Base-by-base conservation (phyloP, 2,888 invertebrate genomes). In the Mythimna ferrago region DNA sequence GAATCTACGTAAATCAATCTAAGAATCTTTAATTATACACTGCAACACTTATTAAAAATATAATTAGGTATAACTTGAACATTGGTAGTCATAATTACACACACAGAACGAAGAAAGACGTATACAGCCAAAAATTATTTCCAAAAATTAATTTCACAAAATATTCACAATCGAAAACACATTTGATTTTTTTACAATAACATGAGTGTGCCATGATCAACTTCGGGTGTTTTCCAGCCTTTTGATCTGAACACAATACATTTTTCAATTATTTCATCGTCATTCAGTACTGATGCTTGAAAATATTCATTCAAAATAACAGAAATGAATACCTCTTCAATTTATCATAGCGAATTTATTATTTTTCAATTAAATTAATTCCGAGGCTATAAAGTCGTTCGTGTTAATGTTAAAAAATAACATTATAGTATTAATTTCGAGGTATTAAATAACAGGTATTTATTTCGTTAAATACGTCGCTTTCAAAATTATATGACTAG, bases 221-320 rank as follows among this genome's bases (percentile, higher is more conserved):
- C 56, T 56, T 53, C 26, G 6, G 7, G 57, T 65, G 61, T 71
- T 62, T 61, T 57, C 35, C 61, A 76, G 38, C 48, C 44, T 58
- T 75, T 76, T 70, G 58, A 75, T 58, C 57, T 48, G 56, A 26
- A 9, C 21, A 54, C 21, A 68, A 62, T 56, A 58, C 11, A 66
- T 54, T 71, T 71, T 41, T 11, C 61, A 14, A 65, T 63, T 56
- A 69, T 32, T 69, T 35, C 9, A 35, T 32, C 32, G 32, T 38
- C 7, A 54, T 48, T 57, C 51, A 44, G 41, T 19, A 35, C 53
- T 51, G 35, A 41, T 35, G 7, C 14, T n/a, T 0, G 14, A n/a
- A 62, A 57, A 56, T 44, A 53, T 65, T 48, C 14, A 41, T 66
- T 61, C 63, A 26, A 35, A 21, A 66, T 64, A 48, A 70, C 7